Evolutionary conservation across 2,797 vertebrate genomes (phyloP).

Genomic region (Gobionotothen gibberifrons): DNA sequence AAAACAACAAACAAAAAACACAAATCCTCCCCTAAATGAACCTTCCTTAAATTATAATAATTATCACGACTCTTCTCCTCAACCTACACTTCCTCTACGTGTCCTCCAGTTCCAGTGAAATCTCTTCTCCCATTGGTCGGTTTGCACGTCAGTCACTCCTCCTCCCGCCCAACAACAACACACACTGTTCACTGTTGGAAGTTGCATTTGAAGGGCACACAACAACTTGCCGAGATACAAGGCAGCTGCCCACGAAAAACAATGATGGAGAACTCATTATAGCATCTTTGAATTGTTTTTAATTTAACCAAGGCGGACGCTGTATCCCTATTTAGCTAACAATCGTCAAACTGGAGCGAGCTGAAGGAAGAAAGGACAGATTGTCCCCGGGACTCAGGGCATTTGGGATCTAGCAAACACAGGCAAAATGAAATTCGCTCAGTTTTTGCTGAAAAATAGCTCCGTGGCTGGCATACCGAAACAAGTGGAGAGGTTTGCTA

Average conservation of each 20-base stretch:
- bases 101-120: neutral
- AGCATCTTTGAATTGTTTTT: neutral
- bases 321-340: slow-evolving; percentile 5
- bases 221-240: slow-evolving; percentile 20
- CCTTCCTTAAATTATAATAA: no score
- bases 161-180: slow-evolving; percentile 15
- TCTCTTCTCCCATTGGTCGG: slow-evolving; percentile 58
- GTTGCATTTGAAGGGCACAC: slow-evolving; percentile 25
- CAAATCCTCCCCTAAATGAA: no score
- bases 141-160: slow-evolving; percentile 12
- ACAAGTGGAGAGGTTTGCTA: slow-evolving; percentile 93
- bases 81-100: neutral
- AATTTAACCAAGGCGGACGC: neutral
- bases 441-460: slow-evolving; percentile 82
- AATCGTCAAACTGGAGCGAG: slow-evolving; percentile 40
- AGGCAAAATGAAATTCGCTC: slow-evolving; percentile 86
- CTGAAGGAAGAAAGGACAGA: slow-evolving; percentile 42
- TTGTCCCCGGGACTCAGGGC: slow-evolving; percentile 22
- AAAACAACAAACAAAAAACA: neutral
- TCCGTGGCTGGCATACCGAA: slow-evolving; percentile 81
- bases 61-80: neutral
- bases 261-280: neutral
- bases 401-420: slow-evolving; percentile 18
- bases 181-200: neutral
- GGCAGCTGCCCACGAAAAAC: neutral